phyloP scores from a whole-genome alignment of 2,113 vertebrate genomes.

The Melanocharis versteri region DNA sequence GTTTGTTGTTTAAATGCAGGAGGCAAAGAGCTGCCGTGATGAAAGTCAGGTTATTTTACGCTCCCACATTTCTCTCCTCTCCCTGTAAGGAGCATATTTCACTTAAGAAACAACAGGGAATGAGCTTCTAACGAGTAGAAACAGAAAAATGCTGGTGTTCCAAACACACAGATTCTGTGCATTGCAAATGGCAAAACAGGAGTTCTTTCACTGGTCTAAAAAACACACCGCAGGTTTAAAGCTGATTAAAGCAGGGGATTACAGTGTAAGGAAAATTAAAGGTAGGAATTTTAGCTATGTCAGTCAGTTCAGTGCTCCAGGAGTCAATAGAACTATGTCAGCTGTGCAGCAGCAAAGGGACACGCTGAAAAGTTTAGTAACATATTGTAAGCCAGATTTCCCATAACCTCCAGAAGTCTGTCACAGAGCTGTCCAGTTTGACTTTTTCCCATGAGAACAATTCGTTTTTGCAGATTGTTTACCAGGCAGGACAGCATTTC shows the following conservation, averaged over 20 bases:
- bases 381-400: neutral
- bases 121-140: neutral
- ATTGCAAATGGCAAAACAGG: neutral
- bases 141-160: neutral
- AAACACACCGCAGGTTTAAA: neutral
- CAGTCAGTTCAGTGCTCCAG: neutral
- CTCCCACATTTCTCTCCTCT: neutral
- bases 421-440: neutral
- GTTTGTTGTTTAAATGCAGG: neutral
- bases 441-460: slow-evolving; percentile 30
- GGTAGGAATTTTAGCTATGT: neutral
- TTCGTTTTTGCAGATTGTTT: neutral
- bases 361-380: neutral
- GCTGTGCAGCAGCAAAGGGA: neutral
- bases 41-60: neutral
- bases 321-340: neutral
- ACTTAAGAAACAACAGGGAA: neutral
- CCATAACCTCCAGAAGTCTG: neutral
- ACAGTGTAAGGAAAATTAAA: neutral
- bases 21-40: neutral
- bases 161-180: neutral
- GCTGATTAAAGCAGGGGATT: neutral
- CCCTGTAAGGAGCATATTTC: neutral
- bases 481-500: neutral
- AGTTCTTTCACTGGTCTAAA: neutral